Base-by-base conservation (phyloP, 2,888 invertebrate species). In the Diogma glabrata region DNA sequence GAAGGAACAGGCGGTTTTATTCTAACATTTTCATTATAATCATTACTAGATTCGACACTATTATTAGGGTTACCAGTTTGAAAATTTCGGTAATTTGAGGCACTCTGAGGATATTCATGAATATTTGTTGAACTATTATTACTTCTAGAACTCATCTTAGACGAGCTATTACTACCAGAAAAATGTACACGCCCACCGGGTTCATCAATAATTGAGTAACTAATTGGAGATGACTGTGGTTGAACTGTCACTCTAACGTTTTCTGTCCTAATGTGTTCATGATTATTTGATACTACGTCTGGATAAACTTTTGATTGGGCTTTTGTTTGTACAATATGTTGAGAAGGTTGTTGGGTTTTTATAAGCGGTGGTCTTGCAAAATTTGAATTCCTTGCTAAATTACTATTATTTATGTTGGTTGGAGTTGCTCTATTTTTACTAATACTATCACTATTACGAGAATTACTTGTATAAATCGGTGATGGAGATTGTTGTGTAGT, bases 221-320 rank as follows among this genome's bases (percentile, higher is more conserved):
- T 84, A 58, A 84, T 83, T 8, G 84, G 84, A 14, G 84, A 83
- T 14, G 82, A 83, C 60, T 83, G 81, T 49, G 75, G 72, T 61
- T 74, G 74, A 33, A 48, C 33, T 30, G 19, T 33, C 8, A 12
- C 33, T 51, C 33, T 72, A 12, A 60, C 57, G 49, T 60, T 60
- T 28, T 53, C 60, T 45, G 52, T 56, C 54, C 65, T 61, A 52
- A 63, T 59, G 14, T 67, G 61, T 22, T 72, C 71, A 4, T 20
- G 12, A 20, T 17, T 24, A 48, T 33, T 48, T 33, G 48, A 14
- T 48, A 30, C 17, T 48, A 20, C 19, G 62, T 86, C 86, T 51
- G 84, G 82, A 67, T 86, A 86, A 60, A 82, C 79, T 73, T 87
- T 87, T 59, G 82, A 77, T 71, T 85, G 84, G 57, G 83, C 82